Conservation (phyloP, 2,113 vertebrate species). For the Agelaius phoeniceus region DNA sequence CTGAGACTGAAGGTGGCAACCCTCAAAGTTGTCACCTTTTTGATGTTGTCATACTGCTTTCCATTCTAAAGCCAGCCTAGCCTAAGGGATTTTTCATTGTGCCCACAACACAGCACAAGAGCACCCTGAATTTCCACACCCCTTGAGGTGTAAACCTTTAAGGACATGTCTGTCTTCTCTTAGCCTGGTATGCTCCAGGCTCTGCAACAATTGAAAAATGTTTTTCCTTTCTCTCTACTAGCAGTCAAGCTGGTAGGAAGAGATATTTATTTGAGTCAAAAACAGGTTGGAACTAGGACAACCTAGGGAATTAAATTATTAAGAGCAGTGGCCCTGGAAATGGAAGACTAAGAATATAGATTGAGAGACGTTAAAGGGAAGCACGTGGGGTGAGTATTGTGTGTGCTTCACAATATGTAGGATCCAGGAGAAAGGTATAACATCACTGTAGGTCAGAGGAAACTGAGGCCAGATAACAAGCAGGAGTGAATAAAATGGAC, state of each 20-base stretch:
- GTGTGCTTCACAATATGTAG: not conserved
- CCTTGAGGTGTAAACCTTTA: not conserved
- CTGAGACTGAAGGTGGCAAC: not conserved
- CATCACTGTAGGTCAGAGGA: accelerated
- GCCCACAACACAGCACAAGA: not conserved
- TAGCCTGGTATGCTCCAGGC: not conserved
- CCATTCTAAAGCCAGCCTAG: not conserved
- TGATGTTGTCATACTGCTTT: not conserved
- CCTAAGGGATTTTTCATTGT: not conserved
- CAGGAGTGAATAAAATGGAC: not conserved
- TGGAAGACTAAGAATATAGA: not conserved
- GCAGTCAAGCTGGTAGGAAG: not conserved
- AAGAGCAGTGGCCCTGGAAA: not conserved
- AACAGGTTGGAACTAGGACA: not conserved
- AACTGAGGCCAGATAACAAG: not conserved
- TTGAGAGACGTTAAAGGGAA: not conserved
- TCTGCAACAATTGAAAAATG: not conserved
- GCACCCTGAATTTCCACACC: not conserved
- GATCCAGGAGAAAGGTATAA: not conserved
- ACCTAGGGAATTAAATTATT: not conserved
- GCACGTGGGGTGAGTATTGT: accelerated
- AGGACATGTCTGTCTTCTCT: not conserved
- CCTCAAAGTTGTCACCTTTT: not conserved
- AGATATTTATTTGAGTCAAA: not conserved
- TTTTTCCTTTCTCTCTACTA: not conserved